Evolutionary conservation across 2,888 invertebrate species (phyloP), one percentile per base, ranked within the genome.

Genomic region (Euphydryas editha): DNA sequence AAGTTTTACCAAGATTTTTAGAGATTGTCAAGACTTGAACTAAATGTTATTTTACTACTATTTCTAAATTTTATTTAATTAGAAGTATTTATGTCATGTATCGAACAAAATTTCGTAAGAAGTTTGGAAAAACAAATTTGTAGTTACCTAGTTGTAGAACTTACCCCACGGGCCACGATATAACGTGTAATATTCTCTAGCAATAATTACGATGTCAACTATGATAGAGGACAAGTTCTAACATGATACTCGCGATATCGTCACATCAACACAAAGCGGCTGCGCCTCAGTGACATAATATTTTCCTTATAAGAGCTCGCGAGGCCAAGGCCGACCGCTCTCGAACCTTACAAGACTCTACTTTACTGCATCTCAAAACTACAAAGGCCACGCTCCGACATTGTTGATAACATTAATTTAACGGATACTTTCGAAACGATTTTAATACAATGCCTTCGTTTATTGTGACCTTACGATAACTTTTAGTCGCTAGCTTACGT

Each of bases 321-420:
- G n/a, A 58, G 54, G 55, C 51, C 71, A 69, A 68, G 70, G 70
- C 21, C 70, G 61, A 30, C 67, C 57, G 62, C 68, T 65, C 55
- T 47, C 11, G 10, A 58, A 18, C 65, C 60, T 51, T 15, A 56
- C 59, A 58, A 58, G 37, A 59, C 47, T 65, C 65, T 56, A 65
- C 59, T 65, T 68, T 56, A 65, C 59, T 65, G 68, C 68, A 68
- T 68, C 68, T 68, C 55, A 59, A 46, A 47, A 65, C 60, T 24
- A 58, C 21, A 44, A 55, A 65, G 56, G 65, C 61, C 49, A 49
- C 15, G 1, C 62, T 55, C 13, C n/a, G 49, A 36, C 13, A 21
- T 49, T 56, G 20, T 62, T 10, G n/a, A 54, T 36, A n/a, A 54
- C 17, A 54, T 36, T 36, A 17, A 54, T 36, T 54, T 36, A 36